Percentiles rank a stretch among this genome's conserved stretches.
phyloP scores from a whole-genome alignment of 92 coral and sea anemone species.

The Phenganax marumi region DNA sequence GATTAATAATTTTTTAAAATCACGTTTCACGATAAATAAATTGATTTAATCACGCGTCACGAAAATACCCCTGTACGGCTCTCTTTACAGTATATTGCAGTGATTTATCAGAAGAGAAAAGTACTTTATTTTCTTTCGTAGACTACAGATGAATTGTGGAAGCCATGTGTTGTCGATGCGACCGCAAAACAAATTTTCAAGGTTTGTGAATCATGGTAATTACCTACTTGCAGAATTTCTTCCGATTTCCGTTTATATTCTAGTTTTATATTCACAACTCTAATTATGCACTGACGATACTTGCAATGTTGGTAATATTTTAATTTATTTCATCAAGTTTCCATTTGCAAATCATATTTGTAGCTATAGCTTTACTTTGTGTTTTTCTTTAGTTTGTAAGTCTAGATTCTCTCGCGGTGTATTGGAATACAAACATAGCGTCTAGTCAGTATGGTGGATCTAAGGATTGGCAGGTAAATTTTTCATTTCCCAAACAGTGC shows the following conservation, averaged over 20 bases:
- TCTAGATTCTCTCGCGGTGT: slow-evolving; percentile 79
- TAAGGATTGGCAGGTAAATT: slow-evolving; percentile 70
- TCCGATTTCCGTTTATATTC: no score
- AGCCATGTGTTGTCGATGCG: slow-evolving; percentile 75
- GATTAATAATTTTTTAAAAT: no score
- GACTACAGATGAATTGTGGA: slow-evolving; percentile 94
- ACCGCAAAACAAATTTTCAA: slow-evolving; percentile 74
- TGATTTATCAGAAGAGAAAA: no score
- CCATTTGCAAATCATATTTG: background rate
- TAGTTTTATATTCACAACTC: no score
- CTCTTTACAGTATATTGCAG: no score
- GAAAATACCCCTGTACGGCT: no score
- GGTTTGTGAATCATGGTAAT: slow-evolving; percentile 47
- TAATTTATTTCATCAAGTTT: background rate
- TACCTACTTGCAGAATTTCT: background rate
- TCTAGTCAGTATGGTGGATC: slow-evolving; percentile 49
- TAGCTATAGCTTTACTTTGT: background rate
- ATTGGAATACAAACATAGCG: slow-evolving; percentile 83
- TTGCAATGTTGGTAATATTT: no score
- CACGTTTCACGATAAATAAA: no score
- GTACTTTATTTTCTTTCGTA: slow-evolving; percentile 19
- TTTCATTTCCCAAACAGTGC: background rate
- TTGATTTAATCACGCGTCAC: no score
- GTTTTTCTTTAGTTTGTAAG: slow-evolving; percentile 69
- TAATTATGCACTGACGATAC: no score